These are phyloP conservation scores for Dioctria rufipes DNA, from an alignment of 2,888 invertebrate species.

Conservation along the genomic window DNA sequence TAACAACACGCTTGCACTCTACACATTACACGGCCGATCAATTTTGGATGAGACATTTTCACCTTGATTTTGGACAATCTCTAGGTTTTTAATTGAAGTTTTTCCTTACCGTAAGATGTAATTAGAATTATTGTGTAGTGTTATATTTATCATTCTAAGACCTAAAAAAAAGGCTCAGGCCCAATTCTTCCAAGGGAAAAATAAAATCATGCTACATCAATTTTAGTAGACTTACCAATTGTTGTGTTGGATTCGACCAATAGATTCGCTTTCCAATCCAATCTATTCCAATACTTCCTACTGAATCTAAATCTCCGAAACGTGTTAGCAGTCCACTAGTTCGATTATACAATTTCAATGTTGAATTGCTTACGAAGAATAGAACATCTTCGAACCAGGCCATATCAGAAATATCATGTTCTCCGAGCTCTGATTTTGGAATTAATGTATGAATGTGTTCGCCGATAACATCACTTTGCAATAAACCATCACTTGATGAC, in stretches of 20 bases:
- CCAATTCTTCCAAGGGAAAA: too few species aligned
- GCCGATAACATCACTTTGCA: conserved; percentile 88
- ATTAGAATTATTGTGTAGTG: conserved; percentile 36
- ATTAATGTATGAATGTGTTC: conserved; percentile 81
- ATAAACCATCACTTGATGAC: conserved; percentile 83
- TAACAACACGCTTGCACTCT: too few species aligned
- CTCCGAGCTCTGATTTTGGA: conserved; percentile 75
- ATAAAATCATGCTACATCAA: too few species aligned
- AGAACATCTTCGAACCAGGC: conserved; percentile 84
- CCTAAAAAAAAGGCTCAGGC: background rate
- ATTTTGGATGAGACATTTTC: too few species aligned
- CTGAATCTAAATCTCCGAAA: conserved; percentile 77
- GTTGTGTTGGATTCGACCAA: conserved; percentile 90
- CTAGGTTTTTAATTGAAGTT: too few species aligned
- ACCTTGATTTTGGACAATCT: too few species aligned
- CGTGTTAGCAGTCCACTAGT: conserved; percentile 67
- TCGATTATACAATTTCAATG: conserved; percentile 80
- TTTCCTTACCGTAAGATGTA: background rate
- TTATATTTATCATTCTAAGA: background rate
- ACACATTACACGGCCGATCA: too few species aligned
- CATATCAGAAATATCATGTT: conserved; percentile 79
- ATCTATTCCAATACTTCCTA: conserved; percentile 87
- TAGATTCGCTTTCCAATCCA: conserved; percentile 93
- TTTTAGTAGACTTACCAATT: conserved; percentile 77
- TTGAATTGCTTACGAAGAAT: conserved; percentile 83